phyloP scores from a whole-genome alignment of 2,888 invertebrate genomes.

The Agriopis aurantiaria region DNA sequence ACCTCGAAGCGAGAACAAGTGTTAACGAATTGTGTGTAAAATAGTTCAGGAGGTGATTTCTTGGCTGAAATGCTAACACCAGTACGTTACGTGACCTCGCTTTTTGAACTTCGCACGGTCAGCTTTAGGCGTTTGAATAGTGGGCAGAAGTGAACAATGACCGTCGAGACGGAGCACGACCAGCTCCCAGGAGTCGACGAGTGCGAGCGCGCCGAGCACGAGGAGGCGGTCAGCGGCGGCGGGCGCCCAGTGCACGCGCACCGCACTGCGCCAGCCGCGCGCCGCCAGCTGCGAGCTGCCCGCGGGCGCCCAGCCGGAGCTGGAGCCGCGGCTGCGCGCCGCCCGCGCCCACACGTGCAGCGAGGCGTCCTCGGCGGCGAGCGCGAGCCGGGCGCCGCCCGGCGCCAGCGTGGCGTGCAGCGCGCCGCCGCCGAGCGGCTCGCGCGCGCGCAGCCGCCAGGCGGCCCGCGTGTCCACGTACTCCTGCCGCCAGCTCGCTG shows the following conservation, averaged over 20 bases:
- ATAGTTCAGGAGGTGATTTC: too few relatives aligned
- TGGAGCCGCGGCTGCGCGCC: too few relatives aligned
- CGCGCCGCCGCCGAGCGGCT: conserved; percentile 38
- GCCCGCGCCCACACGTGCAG: conserved; percentile 42
- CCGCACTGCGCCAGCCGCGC: conserved; percentile 57
- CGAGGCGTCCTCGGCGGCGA: conserved; percentile 40
- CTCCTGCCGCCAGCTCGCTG: conserved; percentile 62
- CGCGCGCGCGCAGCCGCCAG: conserved; percentile 37
- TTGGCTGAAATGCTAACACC: too few relatives aligned
- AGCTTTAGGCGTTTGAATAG: too few relatives aligned
- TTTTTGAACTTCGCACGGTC: too few relatives aligned
- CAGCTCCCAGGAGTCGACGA: conserved; percentile 65
- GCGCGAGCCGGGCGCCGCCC: conserved; percentile 39
- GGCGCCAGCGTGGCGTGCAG: conserved; percentile 39
- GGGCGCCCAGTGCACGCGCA: conserved; percentile 51
- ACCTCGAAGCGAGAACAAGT: too few relatives aligned
- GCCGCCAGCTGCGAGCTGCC: conserved; percentile 17
- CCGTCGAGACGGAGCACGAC: conserved; percentile 57
- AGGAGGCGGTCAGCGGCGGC: conserved; percentile 56
- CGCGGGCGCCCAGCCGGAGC: conserved; percentile 27
- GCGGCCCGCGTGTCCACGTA: conserved; percentile 51
- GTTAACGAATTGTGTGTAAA: too few relatives aligned
- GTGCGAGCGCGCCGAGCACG: conserved; percentile 63
- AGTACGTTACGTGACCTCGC: too few relatives aligned
- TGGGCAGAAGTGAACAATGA: conserved; percentile 20